phyloP scores from a whole-genome alignment of 2,113 vertebrate species.

The Saccopteryx leptura region DNA sequence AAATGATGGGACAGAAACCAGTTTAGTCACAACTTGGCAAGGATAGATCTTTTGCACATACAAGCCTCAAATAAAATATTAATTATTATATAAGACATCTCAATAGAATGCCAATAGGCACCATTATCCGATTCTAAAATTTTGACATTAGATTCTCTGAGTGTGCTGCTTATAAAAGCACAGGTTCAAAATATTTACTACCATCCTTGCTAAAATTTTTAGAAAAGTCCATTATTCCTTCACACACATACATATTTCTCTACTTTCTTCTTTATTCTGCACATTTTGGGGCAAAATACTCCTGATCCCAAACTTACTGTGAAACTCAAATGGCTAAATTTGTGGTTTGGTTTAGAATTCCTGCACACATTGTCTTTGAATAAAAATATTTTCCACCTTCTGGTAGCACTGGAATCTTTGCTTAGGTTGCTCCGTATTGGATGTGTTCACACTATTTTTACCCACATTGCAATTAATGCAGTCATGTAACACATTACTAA shows the following conservation, averaged over 20 bases:
- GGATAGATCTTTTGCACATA: not conserved
- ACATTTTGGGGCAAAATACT: slow-evolving; percentile 6
- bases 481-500: slow-evolving; percentile 3
- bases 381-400: slow-evolving; percentile 21
- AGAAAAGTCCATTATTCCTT: not conserved
- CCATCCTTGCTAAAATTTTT: not conserved
- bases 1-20: not conserved
- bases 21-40: not conserved
- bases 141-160: not conserved
- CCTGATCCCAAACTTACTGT: slow-evolving; percentile 9
- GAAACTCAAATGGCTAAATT: slow-evolving; percentile 29
- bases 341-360: slow-evolving; percentile 12
- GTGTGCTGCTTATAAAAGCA: not conserved
- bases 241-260: not conserved
- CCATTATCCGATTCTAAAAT: not conserved
- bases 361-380: not conserved
- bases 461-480: slow-evolving; percentile 1
- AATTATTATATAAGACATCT: not conserved
- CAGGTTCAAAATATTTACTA: not conserved
- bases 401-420: not conserved
- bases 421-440: not conserved
- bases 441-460: slow-evolving; percentile 10
- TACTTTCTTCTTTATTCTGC: not conserved
- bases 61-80: not conserved
- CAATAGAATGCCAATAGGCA: not conserved